Conservation (phyloP, 2,113 vertebrate genomes). For the Zonotrichia leucophrys region DNA sequence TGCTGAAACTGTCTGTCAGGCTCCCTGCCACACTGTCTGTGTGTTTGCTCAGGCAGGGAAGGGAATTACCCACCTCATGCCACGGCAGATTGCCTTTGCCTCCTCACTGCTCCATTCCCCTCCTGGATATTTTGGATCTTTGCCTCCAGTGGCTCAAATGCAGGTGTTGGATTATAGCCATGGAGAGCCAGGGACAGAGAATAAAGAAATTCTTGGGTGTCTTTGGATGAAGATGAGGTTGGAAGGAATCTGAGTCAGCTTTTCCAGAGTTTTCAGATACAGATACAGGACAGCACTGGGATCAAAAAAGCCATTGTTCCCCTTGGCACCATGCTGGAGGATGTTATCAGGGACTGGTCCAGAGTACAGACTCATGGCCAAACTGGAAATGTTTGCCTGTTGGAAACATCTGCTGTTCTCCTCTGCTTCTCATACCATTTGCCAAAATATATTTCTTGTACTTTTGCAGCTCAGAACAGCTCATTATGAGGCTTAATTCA, state of each 20-base stretch:
- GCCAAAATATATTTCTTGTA: constrained; percentile 36
- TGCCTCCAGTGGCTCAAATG: constrained; percentile 8
- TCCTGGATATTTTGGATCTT: background rate
- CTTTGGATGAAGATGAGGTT: background rate
- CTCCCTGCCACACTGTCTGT: background rate
- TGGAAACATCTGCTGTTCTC: constrained; percentile 30
- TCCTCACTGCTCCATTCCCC: background rate
- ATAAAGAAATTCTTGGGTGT: background rate
- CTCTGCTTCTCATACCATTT: background rate
- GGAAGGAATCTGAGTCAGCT: background rate
- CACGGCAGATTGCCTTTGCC: background rate
- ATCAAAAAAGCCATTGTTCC: constrained; percentile 5
- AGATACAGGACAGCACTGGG: background rate
- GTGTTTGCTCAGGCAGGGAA: constrained; percentile 3
- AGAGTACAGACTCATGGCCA: background rate
- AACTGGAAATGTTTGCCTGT: background rate
- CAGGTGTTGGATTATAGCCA: background rate
- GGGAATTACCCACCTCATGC: constrained; percentile 23
- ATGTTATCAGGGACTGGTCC: background rate
- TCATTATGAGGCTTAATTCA: background rate
- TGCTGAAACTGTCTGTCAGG: constrained; percentile 10
- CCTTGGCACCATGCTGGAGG: background rate
- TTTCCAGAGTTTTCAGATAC: background rate
- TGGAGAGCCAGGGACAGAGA: background rate
- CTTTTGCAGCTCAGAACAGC: background rate